phyloP scores from a whole-genome alignment of 2,888 invertebrate genomes.

The Heliconius cydno region DNA sequence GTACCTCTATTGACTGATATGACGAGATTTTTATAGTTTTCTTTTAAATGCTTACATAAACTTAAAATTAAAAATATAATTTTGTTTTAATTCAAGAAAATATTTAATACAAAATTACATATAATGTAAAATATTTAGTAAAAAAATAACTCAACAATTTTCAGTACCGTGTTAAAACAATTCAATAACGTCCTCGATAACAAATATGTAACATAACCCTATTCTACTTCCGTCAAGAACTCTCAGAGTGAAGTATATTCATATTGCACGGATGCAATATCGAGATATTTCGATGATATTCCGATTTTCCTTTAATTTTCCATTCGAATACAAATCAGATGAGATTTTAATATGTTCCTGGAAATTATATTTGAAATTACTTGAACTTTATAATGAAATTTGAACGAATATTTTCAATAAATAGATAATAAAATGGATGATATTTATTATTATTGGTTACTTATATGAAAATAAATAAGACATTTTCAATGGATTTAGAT shows the following conservation, averaged over 20 bases:
- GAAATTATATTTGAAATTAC: slow-evolving; percentile 29
- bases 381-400: neutral
- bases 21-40: neutral
- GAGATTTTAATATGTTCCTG: slow-evolving; percentile 26
- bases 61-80: neutral
- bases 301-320: slow-evolving; percentile 48
- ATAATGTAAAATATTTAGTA: neutral
- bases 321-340: slow-evolving; percentile 38
- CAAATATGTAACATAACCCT: slow-evolving; percentile 29
- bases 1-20: neutral
- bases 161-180: neutral
- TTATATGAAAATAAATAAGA: too few species aligned
- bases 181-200: slow-evolving; percentile 25
- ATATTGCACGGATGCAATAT: slow-evolving; percentile 43
- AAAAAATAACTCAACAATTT: neutral
- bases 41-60: neutral
- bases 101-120: neutral
- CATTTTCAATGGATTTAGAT: too few species aligned
- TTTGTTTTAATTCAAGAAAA: neutral
- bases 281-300: slow-evolving; percentile 44
- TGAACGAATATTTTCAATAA: neutral
- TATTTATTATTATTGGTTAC: too few species aligned
- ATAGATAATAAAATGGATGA: neutral
- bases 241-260: slow-evolving; percentile 28
- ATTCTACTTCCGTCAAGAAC: slow-evolving; percentile 36